phyloP scores from a whole-genome alignment of 2,113 vertebrate species.

The Cyphomyrus plagiostoma region DNA sequence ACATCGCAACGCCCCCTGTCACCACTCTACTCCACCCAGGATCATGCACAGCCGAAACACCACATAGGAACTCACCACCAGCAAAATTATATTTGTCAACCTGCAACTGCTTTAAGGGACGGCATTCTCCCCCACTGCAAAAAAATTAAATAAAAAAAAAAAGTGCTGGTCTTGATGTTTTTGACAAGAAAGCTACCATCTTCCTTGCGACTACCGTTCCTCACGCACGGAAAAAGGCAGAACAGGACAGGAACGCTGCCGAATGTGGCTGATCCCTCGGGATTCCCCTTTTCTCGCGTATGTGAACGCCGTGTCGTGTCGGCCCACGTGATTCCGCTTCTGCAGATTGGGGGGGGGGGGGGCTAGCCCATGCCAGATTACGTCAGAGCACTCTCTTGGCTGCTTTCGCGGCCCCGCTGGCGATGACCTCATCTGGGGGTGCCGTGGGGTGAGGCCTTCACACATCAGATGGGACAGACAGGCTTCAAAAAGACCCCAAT shows the following conservation, averaged over 20 bases:
- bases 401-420: conserved; percentile 7
- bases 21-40: background rate
- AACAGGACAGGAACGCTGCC: background rate
- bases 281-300: background rate
- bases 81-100: background rate
- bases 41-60: background rate
- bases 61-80: background rate
- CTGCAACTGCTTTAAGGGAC: background rate
- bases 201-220: background rate
- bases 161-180: background rate
- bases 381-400: conserved; percentile 20
- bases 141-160: background rate
- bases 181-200: background rate
- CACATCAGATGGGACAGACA: background rate
- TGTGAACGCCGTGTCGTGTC: conserved; percentile 6
- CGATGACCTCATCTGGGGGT: conserved; percentile 33
- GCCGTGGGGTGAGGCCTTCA: background rate
- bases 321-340: conserved; percentile 7
- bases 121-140: background rate
- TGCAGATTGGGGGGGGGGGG: background rate
- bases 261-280: background rate
- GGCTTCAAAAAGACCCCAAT: background rate
- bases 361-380: conserved; percentile 25
- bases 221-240: background rate
- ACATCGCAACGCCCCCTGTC: background rate